A percentile compares a stretch with the other conserved stretches of the same genome.
Conservation (phyloP, 2,888 invertebrate genomes). For the Hypselothyrea guttata region DNA sequence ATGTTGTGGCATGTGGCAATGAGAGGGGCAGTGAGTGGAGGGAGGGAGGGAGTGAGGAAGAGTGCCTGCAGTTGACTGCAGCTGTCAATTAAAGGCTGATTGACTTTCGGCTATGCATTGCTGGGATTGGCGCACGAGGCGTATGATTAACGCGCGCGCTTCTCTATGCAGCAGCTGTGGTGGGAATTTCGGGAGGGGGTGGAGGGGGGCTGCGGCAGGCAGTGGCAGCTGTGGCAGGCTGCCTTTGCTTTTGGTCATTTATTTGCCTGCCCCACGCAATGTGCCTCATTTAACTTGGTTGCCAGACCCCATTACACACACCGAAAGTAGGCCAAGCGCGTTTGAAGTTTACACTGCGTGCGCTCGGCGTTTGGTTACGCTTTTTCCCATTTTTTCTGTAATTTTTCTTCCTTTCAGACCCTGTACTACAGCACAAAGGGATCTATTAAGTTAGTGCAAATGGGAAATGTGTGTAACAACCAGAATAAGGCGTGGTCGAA, state of each 20-base stretch:
- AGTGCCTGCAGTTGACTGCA: slow-evolving; percentile 55
- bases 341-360: slow-evolving; percentile 70
- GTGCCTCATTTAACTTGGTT: slow-evolving; percentile 74
- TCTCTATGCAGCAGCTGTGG: too few species aligned
- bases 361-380: too few species aligned
- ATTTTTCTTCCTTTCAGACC: too few species aligned
- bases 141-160: slow-evolving; percentile 65
- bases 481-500: too few species aligned
- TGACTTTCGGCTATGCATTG: slow-evolving; percentile 59
- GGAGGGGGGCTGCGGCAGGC: background rate
- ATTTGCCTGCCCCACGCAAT: slow-evolving; percentile 19
- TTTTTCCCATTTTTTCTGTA: too few species aligned
- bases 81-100: slow-evolving; percentile 73
- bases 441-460: too few species aligned
- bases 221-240: slow-evolving; percentile 5
- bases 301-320: slow-evolving; percentile 63
- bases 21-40: background rate
- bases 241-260: slow-evolving; percentile 50
- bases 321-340: slow-evolving; percentile 74
- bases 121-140: slow-evolving; percentile 54
- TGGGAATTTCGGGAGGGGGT: too few species aligned
- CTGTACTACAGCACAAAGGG: too few species aligned
- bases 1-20: background rate
- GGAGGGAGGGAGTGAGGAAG: slow-evolving; percentile 9
- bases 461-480: slow-evolving; percentile 8